Percentiles rank a stretch among this genome's conserved stretches.
These are phyloP conservation scores for Pachyrhynchus sulphureomaculatus DNA, from an alignment of 1,140 invertebrate species.

Conservation along the genomic window DNA sequence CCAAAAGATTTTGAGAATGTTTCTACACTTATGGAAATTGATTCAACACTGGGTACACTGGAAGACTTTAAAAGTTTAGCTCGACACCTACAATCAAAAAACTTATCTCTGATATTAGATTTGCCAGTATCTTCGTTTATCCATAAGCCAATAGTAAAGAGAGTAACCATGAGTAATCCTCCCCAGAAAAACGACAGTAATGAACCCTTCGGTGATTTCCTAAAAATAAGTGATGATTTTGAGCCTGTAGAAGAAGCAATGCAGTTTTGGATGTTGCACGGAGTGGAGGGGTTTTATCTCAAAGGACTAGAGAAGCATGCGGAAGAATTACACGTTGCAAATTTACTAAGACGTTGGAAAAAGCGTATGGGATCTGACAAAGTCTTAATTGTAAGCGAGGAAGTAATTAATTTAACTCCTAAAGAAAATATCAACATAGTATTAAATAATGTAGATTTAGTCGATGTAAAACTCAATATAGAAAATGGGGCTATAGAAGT, in stretches of 20 bases:
- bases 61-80: slow-evolving; percentile 67
- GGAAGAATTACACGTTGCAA: slow-evolving; percentile 51
- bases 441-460: slow-evolving; percentile 66
- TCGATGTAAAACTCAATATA: slow-evolving; percentile 68
- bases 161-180: not conserved
- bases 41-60: slow-evolving; percentile 63
- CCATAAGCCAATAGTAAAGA: slow-evolving; percentile 46
- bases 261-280: slow-evolving; percentile 63
- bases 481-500: slow-evolving; percentile 59
- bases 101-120: slow-evolving; percentile 74
- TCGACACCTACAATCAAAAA: slow-evolving; percentile 59
- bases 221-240: slow-evolving; percentile 22
- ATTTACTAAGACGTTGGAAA: slow-evolving; percentile 66
- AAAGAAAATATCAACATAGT: slow-evolving; percentile 53
- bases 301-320: slow-evolving; percentile 62
- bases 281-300: slow-evolving; percentile 80
- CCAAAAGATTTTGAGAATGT: slow-evolving; percentile 68
- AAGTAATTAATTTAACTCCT: slow-evolving; percentile 55
- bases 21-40: slow-evolving; percentile 62
- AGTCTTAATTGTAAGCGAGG: slow-evolving; percentile 68
- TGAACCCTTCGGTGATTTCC: slow-evolving; percentile 32
- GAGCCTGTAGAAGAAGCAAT: slow-evolving; percentile 58
- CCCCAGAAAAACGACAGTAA: slow-evolving; percentile 21
- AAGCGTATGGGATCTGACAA: slow-evolving; percentile 59
- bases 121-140: slow-evolving; percentile 67